Evolutionary conservation across 2,888 invertebrate genomes (phyloP).

Genomic region (Cantharis rustica): DNA sequence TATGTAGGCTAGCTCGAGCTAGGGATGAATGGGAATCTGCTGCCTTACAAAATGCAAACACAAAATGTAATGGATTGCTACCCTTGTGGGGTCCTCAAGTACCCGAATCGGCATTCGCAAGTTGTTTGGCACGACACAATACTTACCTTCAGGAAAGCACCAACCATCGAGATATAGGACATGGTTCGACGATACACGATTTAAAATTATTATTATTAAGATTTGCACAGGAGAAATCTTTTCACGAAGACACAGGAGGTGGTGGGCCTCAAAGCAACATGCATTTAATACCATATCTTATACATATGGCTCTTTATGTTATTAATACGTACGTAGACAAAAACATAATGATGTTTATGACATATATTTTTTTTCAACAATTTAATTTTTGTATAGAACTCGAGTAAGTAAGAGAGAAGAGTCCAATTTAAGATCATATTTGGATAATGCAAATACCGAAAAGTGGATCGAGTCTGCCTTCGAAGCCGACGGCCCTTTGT

Average conservation of each 20-base stretch:
- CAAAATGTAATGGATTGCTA: constrained; percentile 93
- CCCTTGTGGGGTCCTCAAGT: constrained; percentile 97
- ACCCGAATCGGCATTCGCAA: constrained; percentile 90
- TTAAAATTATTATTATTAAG: constrained; percentile 85
- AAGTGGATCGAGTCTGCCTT: constrained; percentile 81
- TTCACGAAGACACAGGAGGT: constrained; percentile 97
- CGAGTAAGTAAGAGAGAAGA: constrained; percentile 79
- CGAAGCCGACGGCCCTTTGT: constrained; percentile 92
- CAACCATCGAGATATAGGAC: constrained; percentile 77
- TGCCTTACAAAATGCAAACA: constrained; percentile 96
- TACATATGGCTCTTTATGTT: constrained; percentile 93
- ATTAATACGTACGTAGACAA: constrained; percentile 82
- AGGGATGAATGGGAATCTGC: constrained; percentile 99
- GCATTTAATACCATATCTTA: constrained; percentile 92
- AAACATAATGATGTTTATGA: background rate
- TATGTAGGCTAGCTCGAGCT: constrained; percentile 50
- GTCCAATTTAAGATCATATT: constrained; percentile 72
- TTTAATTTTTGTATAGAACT: constrained; percentile 58
- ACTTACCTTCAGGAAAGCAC: constrained; percentile 79
- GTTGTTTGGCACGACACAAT: constrained; percentile 90
- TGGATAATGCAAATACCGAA: constrained; percentile 66
- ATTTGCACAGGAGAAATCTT: constrained; percentile 92
- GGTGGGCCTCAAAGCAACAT: constrained; percentile 97
- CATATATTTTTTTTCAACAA: background rate
- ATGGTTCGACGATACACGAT: constrained; percentile 87